phyloP scores from a whole-genome alignment of 1,140 invertebrate species.

The Phocides pigmalion region DNA sequence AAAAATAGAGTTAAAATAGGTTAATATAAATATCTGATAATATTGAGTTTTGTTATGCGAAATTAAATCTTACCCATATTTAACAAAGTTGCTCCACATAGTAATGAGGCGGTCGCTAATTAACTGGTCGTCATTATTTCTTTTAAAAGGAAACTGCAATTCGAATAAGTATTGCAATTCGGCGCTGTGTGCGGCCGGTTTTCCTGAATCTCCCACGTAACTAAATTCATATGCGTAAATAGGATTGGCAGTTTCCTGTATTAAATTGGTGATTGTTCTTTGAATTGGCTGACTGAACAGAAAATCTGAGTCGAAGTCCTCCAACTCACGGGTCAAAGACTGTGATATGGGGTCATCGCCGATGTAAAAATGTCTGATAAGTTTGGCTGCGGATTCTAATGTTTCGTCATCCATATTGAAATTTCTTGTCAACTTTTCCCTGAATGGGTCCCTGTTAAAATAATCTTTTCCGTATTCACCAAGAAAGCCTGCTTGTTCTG shows the following conservation, averaged over 20 bases:
- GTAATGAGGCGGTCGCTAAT: conserved; percentile 44
- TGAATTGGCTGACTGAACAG: conserved; percentile 63
- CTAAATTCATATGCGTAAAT: conserved; percentile 70
- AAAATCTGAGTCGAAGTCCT: conserved; percentile 68
- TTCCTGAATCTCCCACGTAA: conserved; percentile 49
- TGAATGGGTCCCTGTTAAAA: conserved; percentile 64
- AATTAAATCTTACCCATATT: conserved; percentile 60
- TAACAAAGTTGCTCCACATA: conserved; percentile 69
- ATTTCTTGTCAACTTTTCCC: conserved; percentile 56
- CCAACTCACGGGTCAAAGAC: conserved; percentile 45
- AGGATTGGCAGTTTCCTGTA: conserved; percentile 60
- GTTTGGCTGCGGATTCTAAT: conserved; percentile 47
- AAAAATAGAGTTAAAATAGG: conserved; percentile 37
- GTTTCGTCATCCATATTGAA: conserved; percentile 62
- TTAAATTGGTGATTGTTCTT: conserved; percentile 52
- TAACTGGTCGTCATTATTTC: conserved; percentile 43
- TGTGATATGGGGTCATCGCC: conserved; percentile 60
- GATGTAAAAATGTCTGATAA: conserved; percentile 67
- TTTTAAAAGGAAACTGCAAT: conserved; percentile 4
- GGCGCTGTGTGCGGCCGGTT: conserved; percentile 47
- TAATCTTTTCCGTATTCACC: conserved; percentile 49
- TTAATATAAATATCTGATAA: neutral
- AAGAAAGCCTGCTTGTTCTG: conserved; percentile 37
- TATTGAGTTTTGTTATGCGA: conserved; percentile 2
- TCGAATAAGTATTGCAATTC: conserved; percentile 69